Evolutionary conservation across 2,888 invertebrate genomes (phyloP), one percentile per base, ranked within the genome.

Genomic region (Endomychus coccineus): DNA sequence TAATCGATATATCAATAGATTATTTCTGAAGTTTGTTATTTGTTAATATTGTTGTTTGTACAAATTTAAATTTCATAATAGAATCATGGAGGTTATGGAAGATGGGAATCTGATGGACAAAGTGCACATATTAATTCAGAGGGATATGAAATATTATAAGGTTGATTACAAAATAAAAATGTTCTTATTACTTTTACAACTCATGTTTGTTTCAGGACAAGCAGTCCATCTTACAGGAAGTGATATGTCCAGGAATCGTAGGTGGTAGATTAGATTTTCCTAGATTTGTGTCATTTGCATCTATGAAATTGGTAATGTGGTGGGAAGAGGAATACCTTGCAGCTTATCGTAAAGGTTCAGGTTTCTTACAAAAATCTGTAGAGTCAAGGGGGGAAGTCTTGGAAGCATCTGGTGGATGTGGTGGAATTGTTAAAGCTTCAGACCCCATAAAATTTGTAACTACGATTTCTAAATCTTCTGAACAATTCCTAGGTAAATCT

Each of bases 21-120:
- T n/a, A n/a, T n/a, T n/a, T n/a, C n/a, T n/a, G n/a, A n/a, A n/a
- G n/a, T n/a, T n/a, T n/a, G n/a, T n/a, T n/a, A n/a, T n/a, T n/a
- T n/a, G n/a, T n/a, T n/a, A n/a, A n/a, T n/a, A n/a, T n/a, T n/a
- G n/a, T n/a, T n/a, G n/a, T n/a, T n/a, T n/a, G n/a, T n/a, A n/a
- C n/a, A n/a, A n/a, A n/a, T n/a, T n/a, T n/a, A n/a, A n/a, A n/a
- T n/a, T n/a, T n/a, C n/a, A n/a, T n/a, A n/a, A n/a, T n/a, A n/a
- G n/a, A 27, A 62, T 46, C 30, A 87, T 86, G 87, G 87, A 87
- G 67, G 83, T 88, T 25, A 86, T 88, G 71, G 87, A 88, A 75
- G 87, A 88, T 74, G 87, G 87, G 11, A 87, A 87, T 73, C 77
- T 88, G 64, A 85, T 87, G 78, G 87, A 88, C 63, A 75, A 86